Evolutionary conservation across 2,113 vertebrate genomes (phyloP), one percentile per base, ranked within the genome.

Genomic region (Daphoenositta chrysoptera): DNA sequence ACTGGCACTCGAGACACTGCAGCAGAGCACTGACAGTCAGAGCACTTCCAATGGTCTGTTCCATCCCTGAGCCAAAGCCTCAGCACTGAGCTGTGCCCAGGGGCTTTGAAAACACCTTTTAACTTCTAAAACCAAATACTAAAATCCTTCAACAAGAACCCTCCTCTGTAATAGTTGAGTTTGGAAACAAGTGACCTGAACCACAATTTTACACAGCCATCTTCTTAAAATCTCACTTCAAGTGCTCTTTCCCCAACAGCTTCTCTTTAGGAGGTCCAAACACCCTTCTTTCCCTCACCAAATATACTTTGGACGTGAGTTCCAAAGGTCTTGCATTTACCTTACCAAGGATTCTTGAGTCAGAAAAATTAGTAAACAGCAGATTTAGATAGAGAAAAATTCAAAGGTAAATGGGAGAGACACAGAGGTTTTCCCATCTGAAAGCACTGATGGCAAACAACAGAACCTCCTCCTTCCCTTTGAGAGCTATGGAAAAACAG

Each of bases 1-100:
- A 3, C 0, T 18, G n/a, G 40, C 15, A 26, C 14, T 68, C 3
- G 4, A 42, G 5, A 2, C 15, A 2, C 39, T 10, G 18, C 23
- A 69, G 23, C 69, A 57, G 21, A 84, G 60, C 35, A 3, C n/a
- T 27, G 61, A 21, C 14, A 2, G 6, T 10, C n/a, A 15, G 33
- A 45, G 40, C 10, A 60, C 24, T 30, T 65, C 33, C 31, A 27
- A 13, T 0, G 7, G 31, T 53, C 89, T 24, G 26, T 12, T 37
- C 63, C 26, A 31, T 6, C 54, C 15, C 35, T 0, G 0, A 83
- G 39, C 69, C 15, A 45, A 24, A 35, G 18, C 58, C 72, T 83
- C 45, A 2, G 17, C 27, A 42, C 39, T 27, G 58, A 70, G 37
- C 63, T 61, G 27, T 28, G 68, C 61, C 22, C 20, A 5, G 42